Percentiles rank a stretch among this genome's conserved stretches.
phyloP scores from a whole-genome alignment of 2,113 vertebrate species.

The Podarcis cretensis region DNA sequence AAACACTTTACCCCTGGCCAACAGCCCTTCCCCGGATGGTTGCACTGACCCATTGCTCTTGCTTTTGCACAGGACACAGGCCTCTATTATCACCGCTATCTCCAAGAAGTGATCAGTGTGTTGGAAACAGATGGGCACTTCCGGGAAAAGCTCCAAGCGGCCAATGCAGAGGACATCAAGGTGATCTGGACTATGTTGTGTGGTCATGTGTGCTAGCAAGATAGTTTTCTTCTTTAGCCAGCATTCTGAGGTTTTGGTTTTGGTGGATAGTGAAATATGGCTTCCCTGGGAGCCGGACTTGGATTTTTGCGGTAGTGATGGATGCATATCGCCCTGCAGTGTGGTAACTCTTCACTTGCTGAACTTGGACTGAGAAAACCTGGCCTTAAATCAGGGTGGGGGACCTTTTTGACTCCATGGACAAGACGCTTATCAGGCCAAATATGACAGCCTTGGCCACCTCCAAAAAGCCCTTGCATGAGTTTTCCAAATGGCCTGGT shows the following conservation, averaged over 20 bases:
- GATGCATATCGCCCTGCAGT: not conserved
- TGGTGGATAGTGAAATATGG: not conserved
- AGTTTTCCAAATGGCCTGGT: too few relatives aligned
- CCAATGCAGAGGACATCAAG: slow-evolving; percentile 92
- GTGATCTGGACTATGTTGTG: slow-evolving; percentile 55
- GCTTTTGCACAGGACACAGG: slow-evolving; percentile 84
- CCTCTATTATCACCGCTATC: slow-evolving; percentile 90
- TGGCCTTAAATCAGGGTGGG: not conserved
- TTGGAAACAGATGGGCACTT: slow-evolving; percentile 92
- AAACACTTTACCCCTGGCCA: not conserved
- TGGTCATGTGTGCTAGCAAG: not conserved
- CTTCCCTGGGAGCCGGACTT: not conserved
- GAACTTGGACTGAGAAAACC: not conserved
- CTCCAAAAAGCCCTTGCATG: too few relatives aligned
- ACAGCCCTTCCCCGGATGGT: accelerated
- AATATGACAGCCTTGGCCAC: too few relatives aligned
- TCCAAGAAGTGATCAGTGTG: slow-evolving; percentile 90
- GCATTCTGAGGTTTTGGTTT: not conserved
- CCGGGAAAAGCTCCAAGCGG: slow-evolving; percentile 89
- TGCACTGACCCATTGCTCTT: not conserved
- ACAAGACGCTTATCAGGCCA: too few relatives aligned
- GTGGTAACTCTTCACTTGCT: too few relatives aligned
- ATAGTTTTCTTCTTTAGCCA: not conserved
- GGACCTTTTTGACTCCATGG: too few relatives aligned
- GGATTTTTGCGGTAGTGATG: not conserved